Percentiles rank a stretch among this genome's conserved stretches.
Conservation (phyloP, 2,113 vertebrate genomes). For the Gambusia holbrooki region DNA sequence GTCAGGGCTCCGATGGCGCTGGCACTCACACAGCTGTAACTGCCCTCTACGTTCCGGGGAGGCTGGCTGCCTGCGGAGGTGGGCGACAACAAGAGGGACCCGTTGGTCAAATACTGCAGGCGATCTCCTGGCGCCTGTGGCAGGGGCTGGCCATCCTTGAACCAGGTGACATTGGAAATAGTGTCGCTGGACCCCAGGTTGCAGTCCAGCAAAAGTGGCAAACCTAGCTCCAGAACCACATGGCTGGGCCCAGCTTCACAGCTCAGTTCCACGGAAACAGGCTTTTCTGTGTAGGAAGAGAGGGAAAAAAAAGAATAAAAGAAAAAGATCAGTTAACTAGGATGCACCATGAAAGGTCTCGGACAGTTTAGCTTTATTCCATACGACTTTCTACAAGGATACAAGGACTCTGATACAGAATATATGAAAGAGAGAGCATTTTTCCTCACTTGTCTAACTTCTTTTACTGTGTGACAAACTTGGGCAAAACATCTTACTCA, state of each 20-base stretch:
- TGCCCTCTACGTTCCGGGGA: conserved; percentile 78
- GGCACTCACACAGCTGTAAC: conserved; percentile 88
- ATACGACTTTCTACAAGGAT: no score
- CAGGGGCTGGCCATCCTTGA: conserved; percentile 81
- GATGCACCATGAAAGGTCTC: background rate
- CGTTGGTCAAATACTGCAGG: conserved; percentile 83
- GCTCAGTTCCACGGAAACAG: conserved; percentile 87
- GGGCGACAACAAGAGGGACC: conserved; percentile 84
- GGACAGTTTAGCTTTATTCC: background rate
- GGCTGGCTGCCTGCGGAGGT: conserved; percentile 56
- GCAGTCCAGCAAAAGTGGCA: conserved; percentile 86
- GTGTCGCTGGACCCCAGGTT: conserved; percentile 80
- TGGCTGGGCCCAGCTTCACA: conserved; percentile 87
- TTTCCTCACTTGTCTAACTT: background rate
- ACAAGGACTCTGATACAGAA: no score
- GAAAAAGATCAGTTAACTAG: background rate
- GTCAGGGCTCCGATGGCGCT: conserved; percentile 86
- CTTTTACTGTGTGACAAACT: background rate
- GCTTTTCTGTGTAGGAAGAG: conserved; percentile 80
- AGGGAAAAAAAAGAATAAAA: background rate
- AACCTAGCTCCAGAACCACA: conserved; percentile 85
- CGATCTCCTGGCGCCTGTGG: conserved; percentile 74
- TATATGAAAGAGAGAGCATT: background rate
- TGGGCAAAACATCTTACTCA: conserved; percentile 12
- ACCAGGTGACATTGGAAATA: conserved; percentile 87